These are phyloP conservation scores for Frankliniella fusca DNA, from an alignment of 2,888 invertebrate genomes.

Conservation along the genomic window DNA sequence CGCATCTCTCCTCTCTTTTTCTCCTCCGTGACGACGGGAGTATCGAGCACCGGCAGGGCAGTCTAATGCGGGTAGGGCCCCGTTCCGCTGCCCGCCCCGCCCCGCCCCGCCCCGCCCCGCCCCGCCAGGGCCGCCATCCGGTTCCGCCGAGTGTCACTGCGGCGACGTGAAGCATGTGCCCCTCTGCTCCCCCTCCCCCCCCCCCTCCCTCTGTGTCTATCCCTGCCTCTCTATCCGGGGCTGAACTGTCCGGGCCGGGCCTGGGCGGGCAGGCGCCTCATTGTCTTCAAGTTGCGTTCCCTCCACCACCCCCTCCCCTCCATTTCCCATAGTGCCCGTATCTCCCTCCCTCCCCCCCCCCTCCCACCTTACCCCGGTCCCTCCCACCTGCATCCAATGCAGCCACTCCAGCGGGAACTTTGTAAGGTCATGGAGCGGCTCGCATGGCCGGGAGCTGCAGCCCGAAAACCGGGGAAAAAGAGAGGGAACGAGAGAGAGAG, in stretches of 20 bases:
- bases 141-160: too few species aligned
- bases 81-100: too few species aligned
- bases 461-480: too few species aligned
- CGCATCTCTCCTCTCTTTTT: neutral
- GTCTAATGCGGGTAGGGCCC: too few species aligned
- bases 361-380: neutral
- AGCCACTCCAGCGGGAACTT: neutral
- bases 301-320: too few species aligned
- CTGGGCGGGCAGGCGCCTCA: neutral
- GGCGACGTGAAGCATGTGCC: too few species aligned
- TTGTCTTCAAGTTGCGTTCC: constrained; percentile 14
- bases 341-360: neutral
- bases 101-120: too few species aligned
- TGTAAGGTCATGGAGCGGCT: neutral
- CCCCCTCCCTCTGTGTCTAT: neutral
- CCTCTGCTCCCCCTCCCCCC: too few species aligned
- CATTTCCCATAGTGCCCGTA: too few species aligned
- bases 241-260: neutral
- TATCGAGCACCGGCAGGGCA: too few species aligned
- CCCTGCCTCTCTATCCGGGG: neutral
- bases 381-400: neutral
- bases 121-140: too few species aligned
- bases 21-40: neutral
- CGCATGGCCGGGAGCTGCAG: neutral
- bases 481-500: too few species aligned